Evolutionary conservation across 2,888 invertebrate genomes (phyloP).

Genomic region (Drosophila ustulata): DNA sequence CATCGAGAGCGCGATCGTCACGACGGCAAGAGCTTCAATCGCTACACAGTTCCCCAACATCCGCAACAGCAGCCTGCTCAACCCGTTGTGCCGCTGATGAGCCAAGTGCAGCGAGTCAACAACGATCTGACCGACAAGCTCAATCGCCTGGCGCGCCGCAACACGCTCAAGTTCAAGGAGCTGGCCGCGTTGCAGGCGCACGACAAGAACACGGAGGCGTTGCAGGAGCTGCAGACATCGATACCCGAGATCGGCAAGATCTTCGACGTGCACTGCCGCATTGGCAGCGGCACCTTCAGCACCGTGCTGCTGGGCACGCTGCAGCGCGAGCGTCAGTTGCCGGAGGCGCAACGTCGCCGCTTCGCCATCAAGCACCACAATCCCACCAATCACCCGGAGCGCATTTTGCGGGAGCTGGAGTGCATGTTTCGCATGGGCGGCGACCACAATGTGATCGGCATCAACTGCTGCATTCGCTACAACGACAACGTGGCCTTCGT

Average conservation of each 20-base stretch:
- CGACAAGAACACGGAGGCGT: slow-evolving; percentile 77
- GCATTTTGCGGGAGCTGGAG: slow-evolving; percentile 92
- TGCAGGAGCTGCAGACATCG: slow-evolving; percentile 79
- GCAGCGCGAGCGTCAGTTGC: slow-evolving; percentile 82
- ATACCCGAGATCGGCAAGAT: slow-evolving; percentile 88
- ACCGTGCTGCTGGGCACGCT: slow-evolving; percentile 93
- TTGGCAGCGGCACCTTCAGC: slow-evolving; percentile 95
- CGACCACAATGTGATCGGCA: slow-evolving; percentile 91
- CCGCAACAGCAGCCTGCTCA: slow-evolving; percentile 8
- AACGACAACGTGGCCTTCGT: slow-evolving; percentile 93
- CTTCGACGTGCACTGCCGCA: slow-evolving; percentile 89
- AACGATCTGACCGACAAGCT: slow-evolving; percentile 47
- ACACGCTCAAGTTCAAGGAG: slow-evolving; percentile 51
- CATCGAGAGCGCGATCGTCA: slow-evolving; percentile 1
- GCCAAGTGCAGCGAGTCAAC: slow-evolving; percentile 51
- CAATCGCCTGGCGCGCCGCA: slow-evolving; percentile 48
- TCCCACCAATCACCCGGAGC: slow-evolving; percentile 93
- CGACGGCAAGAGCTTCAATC: slow-evolving; percentile 25
- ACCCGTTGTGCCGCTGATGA: slow-evolving; percentile 29
- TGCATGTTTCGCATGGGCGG: slow-evolving; percentile 93
- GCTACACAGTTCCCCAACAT: slow-evolving; percentile 22
- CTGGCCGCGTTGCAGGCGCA: slow-evolving; percentile 50
- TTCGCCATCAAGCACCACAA: slow-evolving; percentile 95
- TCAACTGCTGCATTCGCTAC: slow-evolving; percentile 91
- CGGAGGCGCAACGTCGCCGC: slow-evolving; percentile 86